Evolutionary conservation across 2,888 invertebrate species (phyloP), one percentile per base, ranked within the genome.

Genomic region (Plagodis pulveraria): DNA sequence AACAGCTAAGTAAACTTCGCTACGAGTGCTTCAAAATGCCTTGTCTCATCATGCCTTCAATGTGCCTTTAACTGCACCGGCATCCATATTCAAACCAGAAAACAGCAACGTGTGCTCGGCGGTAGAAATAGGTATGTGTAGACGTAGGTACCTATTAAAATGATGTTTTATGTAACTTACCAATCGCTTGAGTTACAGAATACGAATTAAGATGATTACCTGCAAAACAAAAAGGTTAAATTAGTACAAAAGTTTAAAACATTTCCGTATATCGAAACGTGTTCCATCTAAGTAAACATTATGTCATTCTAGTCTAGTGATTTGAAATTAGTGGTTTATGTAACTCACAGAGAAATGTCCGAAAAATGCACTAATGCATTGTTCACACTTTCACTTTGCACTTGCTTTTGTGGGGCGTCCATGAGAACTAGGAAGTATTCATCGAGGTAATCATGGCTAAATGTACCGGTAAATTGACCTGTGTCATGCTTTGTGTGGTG

Each of bases 171-270:
- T 54, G 50, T 46, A 60, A 65, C 65, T 65, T 42, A 67, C 67
- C 59, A 11, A 59, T 47, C 40, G 44, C 9, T 8, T n/a, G 38
- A 38, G 56, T 58, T 60, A 62, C 45, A 6, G 44, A 52, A 56
- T 45, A 44, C 42, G 40, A 44, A 42, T 52, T 44, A 41, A 11
- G 60, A 34, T 56, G 50, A 60, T 68, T 76, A 76, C 76, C 76
- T 76, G 76, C 8, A 66, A 73, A 49, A 56, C 50, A 62, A 62
- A 65, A 63, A 59, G 32, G 46, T 54, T 49, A 66, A 67, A 67
- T 58, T 40, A 65, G n/a, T 55, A 48, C 36, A 65, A 50, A 59
- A 40, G 45, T 42, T 5, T 22, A 46, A 36, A 36, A 40, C 40
- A 40, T 40, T 40, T 40, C 10, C 40, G 8, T 10, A 40, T 40